phyloP scores from a whole-genome alignment of 2,113 vertebrate species.

The Trichomycterus rosablanca region DNA sequence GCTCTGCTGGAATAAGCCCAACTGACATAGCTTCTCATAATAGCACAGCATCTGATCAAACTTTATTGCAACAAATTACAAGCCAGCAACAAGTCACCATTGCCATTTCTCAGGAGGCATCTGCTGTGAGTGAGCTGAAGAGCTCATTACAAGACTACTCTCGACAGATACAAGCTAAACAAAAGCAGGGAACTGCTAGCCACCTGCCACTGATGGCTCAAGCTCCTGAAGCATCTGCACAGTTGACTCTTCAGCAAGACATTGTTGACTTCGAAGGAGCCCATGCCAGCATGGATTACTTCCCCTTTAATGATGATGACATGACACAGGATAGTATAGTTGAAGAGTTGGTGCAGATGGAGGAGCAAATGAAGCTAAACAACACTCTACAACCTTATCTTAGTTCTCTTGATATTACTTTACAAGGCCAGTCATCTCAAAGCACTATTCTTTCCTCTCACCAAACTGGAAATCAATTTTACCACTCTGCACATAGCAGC shows the following conservation, averaged over 20 bases:
- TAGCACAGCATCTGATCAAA: conserved; percentile 70
- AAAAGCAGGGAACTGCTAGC: conserved; percentile 53
- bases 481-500: conserved; percentile 82
- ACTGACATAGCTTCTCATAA: conserved; percentile 60
- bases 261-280: conserved; percentile 85
- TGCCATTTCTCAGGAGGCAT: conserved; percentile 62
- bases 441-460: conserved; percentile 75
- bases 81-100: conserved; percentile 74
- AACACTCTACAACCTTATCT: conserved; percentile 74
- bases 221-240: conserved; percentile 64
- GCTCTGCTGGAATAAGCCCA: conserved; percentile 68
- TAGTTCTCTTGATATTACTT: conserved; percentile 78
- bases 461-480: conserved; percentile 73
- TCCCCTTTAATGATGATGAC: conserved; percentile 89
- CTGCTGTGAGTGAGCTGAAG: conserved; percentile 66
- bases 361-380: conserved; percentile 95
- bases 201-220: conserved; percentile 62
- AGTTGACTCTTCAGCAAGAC: conserved; percentile 80
- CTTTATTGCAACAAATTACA: conserved; percentile 77
- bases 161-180: conserved; percentile 67
- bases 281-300: conserved; percentile 85
- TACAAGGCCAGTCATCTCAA: conserved; percentile 76
- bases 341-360: conserved; percentile 97
- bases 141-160: conserved; percentile 65
- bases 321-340: conserved; percentile 98